A percentile compares a stretch with the other conserved stretches of the same genome.
These are phyloP conservation scores for Steinernema hermaphroditum DNA, from an alignment of 2,888 invertebrate species.

Conservation along the genomic window DNA sequence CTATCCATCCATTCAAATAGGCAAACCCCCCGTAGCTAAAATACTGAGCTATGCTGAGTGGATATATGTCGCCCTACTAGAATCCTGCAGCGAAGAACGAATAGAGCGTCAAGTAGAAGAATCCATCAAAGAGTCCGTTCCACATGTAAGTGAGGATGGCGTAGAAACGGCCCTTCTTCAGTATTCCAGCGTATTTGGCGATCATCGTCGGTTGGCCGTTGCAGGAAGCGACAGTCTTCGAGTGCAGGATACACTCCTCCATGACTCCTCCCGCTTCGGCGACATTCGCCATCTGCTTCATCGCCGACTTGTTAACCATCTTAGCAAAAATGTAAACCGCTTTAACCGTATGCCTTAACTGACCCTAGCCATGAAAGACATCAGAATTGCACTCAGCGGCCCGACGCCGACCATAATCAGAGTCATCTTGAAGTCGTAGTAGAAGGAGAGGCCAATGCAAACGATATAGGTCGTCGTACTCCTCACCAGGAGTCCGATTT, in stretches of 20 bases:
- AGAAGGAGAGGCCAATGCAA: constrained; percentile 33
- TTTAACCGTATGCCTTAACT: too few species aligned
- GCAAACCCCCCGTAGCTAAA: constrained; percentile 1
- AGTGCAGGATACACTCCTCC: constrained; percentile 42
- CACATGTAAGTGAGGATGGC: constrained; percentile 41
- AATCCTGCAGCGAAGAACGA: background rate
- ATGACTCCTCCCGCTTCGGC: constrained; percentile 38
- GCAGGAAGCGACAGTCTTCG: constrained; percentile 43
- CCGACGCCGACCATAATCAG: constrained; percentile 37
- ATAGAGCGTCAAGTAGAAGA: constrained; percentile 37
- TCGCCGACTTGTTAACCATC: constrained; percentile 36
- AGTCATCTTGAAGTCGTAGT: constrained; percentile 38
- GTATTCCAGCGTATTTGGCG: constrained; percentile 29
- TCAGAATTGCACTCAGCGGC: constrained; percentile 36
- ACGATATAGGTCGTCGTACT: constrained; percentile 34
- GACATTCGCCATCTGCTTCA: constrained; percentile 32
- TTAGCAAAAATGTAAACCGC: too few species aligned
- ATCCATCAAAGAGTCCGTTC: constrained; percentile 43
- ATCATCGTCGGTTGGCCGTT: constrained; percentile 42
- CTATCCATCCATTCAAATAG: background rate
- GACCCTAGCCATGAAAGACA: constrained; percentile 43
- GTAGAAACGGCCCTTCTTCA: constrained; percentile 33
- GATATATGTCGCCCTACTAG: constrained; percentile 4
- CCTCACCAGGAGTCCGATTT: constrained; percentile 37
- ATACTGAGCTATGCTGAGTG: background rate